These are phyloP conservation scores for Eupithecia inturbata DNA, from an alignment of 2,888 invertebrate species.

Conservation along the genomic window DNA sequence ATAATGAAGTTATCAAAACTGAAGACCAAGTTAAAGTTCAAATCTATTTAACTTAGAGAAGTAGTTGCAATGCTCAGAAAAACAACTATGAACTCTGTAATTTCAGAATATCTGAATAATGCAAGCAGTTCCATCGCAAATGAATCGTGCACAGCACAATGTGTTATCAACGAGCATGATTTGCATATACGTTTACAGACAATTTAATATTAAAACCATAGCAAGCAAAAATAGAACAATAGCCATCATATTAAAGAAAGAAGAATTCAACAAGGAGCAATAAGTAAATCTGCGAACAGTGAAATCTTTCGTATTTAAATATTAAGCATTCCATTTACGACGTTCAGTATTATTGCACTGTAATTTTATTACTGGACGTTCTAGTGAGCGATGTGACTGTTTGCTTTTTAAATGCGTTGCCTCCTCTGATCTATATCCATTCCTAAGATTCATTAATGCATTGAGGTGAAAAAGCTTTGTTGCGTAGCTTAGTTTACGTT, in stretches of 20 bases:
- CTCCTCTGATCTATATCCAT: conserved; percentile 31
- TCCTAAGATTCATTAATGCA: conserved; percentile 21
- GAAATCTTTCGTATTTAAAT: conserved; percentile 30
- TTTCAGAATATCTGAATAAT: conserved; percentile 26
- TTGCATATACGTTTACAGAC: conserved; percentile 33
- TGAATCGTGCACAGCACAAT: conserved; percentile 29
- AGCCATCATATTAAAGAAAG: background rate
- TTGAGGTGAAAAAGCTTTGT: conserved; percentile 18
- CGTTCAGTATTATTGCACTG: conserved; percentile 27
- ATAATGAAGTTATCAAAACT: conserved; percentile 8
- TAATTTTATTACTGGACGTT: conserved; percentile 33
- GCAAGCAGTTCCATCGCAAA: conserved; percentile 28
- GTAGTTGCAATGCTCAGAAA: background rate
- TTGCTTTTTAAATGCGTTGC: conserved; percentile 20
- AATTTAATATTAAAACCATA: conserved; percentile 30
- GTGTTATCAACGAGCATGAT: conserved; percentile 17
- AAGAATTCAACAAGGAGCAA: conserved; percentile 16
- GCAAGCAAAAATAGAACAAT: conserved; percentile 14
- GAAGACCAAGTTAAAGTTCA: background rate
- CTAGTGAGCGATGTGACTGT: conserved; percentile 25
- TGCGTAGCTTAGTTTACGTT: conserved; percentile 15
- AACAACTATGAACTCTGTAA: conserved; percentile 1
- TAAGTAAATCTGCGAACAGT: conserved; percentile 17
- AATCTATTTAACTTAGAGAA: background rate
- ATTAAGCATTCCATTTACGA: conserved; percentile 23